phyloP scores from a whole-genome alignment of 1,140 invertebrate species.

The Apis florea region DNA sequence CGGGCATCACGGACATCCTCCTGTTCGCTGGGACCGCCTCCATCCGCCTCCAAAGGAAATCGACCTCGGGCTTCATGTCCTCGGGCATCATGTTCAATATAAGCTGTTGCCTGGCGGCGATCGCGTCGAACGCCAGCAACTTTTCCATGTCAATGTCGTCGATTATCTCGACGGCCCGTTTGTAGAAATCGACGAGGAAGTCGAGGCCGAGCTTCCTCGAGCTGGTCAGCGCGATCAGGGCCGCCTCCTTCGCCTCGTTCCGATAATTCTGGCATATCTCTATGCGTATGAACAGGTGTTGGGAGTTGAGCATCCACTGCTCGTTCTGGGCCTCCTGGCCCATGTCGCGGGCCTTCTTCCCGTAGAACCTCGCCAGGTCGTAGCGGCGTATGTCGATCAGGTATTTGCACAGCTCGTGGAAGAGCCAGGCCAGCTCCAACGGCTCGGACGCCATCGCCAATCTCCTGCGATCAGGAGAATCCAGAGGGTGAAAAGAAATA shows the following conservation, averaged over 20 bases:
- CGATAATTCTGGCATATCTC: conserved; percentile 70
- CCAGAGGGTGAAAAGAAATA: neutral
- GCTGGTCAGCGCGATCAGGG: conserved; percentile 52
- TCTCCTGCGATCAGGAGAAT: conserved; percentile 42
- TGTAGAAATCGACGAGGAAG: conserved; percentile 71
- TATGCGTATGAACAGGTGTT: conserved; percentile 68
- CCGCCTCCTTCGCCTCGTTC: conserved; percentile 71
- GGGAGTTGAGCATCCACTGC: conserved; percentile 66
- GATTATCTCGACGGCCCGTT: conserved; percentile 50
- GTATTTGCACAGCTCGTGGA: conserved; percentile 71
- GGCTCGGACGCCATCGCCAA: conserved; percentile 67
- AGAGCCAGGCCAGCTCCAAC: conserved; percentile 70
- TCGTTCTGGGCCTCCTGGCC: conserved; percentile 48
- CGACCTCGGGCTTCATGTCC: conserved; percentile 61
- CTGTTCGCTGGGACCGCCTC: conserved; percentile 64
- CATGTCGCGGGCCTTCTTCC: conserved; percentile 67
- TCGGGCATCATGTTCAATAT: conserved; percentile 68
- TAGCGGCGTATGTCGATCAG: conserved; percentile 63
- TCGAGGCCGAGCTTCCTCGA: conserved; percentile 63
- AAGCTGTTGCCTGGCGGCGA: conserved; percentile 61
- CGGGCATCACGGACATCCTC: conserved; percentile 72
- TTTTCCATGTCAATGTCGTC: conserved; percentile 63
- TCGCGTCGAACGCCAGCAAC: conserved; percentile 48
- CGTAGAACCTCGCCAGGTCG: conserved; percentile 72
- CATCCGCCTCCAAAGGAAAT: conserved; percentile 68